Base-by-base conservation (phyloP, 2,888 invertebrate species). In the Perdita meconis region DNA sequence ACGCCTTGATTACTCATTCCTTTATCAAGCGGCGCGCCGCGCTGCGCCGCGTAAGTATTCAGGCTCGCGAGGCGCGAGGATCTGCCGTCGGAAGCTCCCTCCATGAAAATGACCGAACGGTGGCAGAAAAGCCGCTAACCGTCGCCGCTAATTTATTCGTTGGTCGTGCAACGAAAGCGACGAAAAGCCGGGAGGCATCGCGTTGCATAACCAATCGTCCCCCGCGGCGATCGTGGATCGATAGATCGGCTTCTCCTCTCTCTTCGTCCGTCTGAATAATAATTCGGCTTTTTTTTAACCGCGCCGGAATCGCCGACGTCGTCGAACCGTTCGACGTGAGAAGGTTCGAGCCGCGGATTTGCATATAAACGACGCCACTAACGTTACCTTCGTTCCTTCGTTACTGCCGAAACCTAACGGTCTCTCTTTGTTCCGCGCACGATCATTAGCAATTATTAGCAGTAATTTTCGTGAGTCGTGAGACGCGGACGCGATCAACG, bases 391-490 rank as follows among this genome's bases (percentile, higher is more conserved):
- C 60, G 40, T 22, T 30, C 24, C 60, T 34, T 71, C 61, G 76
- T 73, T 66, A 63, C 47, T 8, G 50, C 47, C 70, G 75, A 69
- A 55, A 65, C 38, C 65, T 78, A 78, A 79, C 78, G 78, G 78
- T 79, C 42, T 30, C 16, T 12, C 59, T 72, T 78, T 77, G 66
- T 78, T 77, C 71, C 10, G 40, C 40, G 65, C 78, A 55, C 78
- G 72, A 64, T 67, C 77, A 76, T 79, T 79, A 77, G 78, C 72
- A 77, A 79, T 79, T 79, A 79, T 78, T 72, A 72, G 64, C 67
- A 77, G 78, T 56, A 72, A 79, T 73, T 77, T 79, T 79, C 60
- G 76, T 60, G 36, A 50, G 12, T 75, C 77, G 63, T 75, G 77
- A 64, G 76, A 76, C 50, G 19, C 50, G 65, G 34, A 4, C 12